Conservation (phyloP, 2,113 vertebrate species). For the Rhombomys opimus region DNA sequence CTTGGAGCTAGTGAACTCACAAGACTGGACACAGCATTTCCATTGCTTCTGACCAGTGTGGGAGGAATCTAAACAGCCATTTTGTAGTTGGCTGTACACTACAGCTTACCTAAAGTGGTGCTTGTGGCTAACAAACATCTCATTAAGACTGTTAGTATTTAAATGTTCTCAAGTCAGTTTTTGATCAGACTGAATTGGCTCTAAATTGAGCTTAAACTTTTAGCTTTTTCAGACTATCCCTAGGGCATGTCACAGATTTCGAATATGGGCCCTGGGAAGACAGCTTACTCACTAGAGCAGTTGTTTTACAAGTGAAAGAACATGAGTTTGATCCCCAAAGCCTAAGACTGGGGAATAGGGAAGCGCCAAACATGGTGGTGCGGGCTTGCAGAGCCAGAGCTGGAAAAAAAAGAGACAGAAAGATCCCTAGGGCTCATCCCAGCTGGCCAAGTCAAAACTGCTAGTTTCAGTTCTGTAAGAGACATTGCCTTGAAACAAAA, state of each 20-base stretch:
- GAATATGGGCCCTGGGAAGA: background rate
- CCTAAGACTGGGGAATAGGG: accelerated
- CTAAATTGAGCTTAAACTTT: conserved; percentile 35
- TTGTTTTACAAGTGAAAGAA: background rate
- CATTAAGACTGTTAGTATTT: conserved; percentile 2
- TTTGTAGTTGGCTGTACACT: background rate
- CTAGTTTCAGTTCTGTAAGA: background rate
- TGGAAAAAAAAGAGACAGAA: no score
- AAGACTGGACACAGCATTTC: background rate
- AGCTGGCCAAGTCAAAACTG: background rate
- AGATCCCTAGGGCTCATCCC: background rate
- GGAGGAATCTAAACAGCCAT: background rate
- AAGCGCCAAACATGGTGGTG: background rate
- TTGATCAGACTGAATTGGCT: background rate
- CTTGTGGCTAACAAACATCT: background rate
- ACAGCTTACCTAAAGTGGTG: background rate
- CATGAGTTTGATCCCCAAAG: background rate
- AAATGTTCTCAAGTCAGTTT: background rate
- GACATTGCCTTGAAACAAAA: background rate
- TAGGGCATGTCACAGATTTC: background rate
- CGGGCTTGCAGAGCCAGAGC: background rate
- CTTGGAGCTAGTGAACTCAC: background rate
- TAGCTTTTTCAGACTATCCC: conserved; percentile 1
- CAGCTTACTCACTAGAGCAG: background rate
- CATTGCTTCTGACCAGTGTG: background rate